Percentiles rank a stretch among this genome's conserved stretches.
Evolutionary conservation across 1,140 invertebrate species (phyloP).

Genomic region (Nebria ingens): DNA sequence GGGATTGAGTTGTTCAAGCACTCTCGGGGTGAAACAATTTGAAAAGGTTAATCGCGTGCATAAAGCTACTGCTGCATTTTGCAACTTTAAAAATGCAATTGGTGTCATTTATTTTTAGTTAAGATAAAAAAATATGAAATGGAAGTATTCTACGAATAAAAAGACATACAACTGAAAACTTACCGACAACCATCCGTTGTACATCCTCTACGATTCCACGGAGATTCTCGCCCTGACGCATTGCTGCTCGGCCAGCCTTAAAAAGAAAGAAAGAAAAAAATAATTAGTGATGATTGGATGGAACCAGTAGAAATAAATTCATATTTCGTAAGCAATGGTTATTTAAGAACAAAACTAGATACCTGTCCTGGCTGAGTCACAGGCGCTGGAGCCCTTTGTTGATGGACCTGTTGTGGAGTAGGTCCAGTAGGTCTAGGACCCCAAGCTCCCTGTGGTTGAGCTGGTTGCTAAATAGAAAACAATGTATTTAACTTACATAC

Average conservation of each 20-base stretch:
- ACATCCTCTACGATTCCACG: background rate
- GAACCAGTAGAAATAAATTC: background rate
- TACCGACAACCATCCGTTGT: background rate
- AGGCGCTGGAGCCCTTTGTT: background rate
- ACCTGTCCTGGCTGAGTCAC: background rate
- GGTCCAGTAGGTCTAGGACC: background rate
- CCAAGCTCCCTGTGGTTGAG: background rate
- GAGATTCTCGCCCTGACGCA: background rate
- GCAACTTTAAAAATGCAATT: no score
- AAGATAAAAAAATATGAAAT: no score
- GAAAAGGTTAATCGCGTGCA: no score
- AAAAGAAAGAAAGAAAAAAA: background rate
- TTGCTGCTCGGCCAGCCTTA: background rate
- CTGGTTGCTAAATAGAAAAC: background rate
- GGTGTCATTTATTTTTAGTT: no score
- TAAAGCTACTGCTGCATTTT: no score
- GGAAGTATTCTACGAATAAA: no score
- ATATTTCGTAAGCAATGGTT: background rate
- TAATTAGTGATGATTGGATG: background rate
- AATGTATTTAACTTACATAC: background rate
- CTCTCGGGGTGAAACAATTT: background rate
- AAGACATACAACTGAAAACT: no score
- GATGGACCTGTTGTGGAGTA: background rate
- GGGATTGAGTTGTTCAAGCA: background rate
- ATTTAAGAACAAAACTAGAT: no score